Percentiles rank a stretch among this genome's conserved stretches.
Conservation (phyloP, 2,113 vertebrate genomes). For the Ceyx melanurus region DNA sequence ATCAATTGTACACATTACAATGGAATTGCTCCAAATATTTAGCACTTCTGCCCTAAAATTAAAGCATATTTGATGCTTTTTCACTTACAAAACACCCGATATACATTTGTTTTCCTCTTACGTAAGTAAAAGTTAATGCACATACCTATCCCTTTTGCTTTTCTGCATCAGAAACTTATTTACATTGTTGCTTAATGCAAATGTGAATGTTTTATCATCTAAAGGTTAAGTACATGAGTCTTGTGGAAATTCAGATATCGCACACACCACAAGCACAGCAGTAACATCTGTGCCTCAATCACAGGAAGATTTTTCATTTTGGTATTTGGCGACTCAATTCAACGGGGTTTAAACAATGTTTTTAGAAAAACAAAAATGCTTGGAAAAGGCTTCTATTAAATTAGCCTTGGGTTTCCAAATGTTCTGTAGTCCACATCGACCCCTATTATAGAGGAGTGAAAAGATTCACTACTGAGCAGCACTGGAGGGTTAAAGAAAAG, state of each 20-base stretch:
- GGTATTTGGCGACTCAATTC: conserved; percentile 28
- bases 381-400: conserved; percentile 42
- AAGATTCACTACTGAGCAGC: conserved; percentile 22
- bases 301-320: conserved; percentile 54
- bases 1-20: conserved; percentile 76
- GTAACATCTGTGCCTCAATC: conserved; percentile 45
- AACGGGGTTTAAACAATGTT: conserved; percentile 38
- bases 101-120: background rate
- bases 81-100: conserved; percentile 39
- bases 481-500: conserved; percentile 33
- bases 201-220: conserved; percentile 57
- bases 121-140: conserved; percentile 9
- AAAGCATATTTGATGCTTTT: conserved; percentile 64
- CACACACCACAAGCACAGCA: background rate
- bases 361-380: conserved; percentile 14
- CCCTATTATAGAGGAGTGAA: background rate
- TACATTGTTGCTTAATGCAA: conserved; percentile 44
- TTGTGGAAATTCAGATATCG: conserved; percentile 37
- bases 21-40: conserved; percentile 79
- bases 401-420: conserved; percentile 33
- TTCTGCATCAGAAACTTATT: conserved; percentile 47
- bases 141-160: conserved; percentile 21
- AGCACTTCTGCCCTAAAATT: conserved; percentile 73
- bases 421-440: conserved; percentile 8
- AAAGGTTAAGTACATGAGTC: conserved; percentile 62